A percentile compares a stretch with the other conserved stretches of the same genome.
phyloP scores from a whole-genome alignment of 2,797 vertebrate genomes.

The Silurus lanzhouensis region DNA sequence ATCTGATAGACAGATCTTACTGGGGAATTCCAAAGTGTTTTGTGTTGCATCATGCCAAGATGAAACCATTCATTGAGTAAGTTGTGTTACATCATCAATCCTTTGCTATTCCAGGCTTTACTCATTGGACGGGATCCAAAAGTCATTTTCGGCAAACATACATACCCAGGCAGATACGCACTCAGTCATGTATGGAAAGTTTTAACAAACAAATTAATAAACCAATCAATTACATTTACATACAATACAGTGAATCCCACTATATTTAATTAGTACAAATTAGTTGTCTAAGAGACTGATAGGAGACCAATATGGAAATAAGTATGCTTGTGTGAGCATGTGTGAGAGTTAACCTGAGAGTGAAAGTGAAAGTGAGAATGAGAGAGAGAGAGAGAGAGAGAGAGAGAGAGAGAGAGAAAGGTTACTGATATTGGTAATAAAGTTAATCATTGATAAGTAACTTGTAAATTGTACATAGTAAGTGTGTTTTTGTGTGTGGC shows the following conservation, averaged over 20 bases:
- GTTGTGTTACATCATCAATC: conserved; percentile 41
- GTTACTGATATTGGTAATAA: background rate
- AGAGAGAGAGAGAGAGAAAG: background rate
- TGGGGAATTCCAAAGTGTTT: conserved; percentile 31
- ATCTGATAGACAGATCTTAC: background rate
- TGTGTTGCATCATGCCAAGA: conserved; percentile 47
- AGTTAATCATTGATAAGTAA: conserved; percentile 22
- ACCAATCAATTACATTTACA: background rate
- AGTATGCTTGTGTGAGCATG: background rate
- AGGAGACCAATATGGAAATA: background rate
- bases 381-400: background rate
- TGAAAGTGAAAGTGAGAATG: background rate
- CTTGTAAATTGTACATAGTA: background rate
- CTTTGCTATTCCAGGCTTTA: background rate
- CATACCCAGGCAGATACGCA: conserved; percentile 8
- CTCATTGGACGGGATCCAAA: conserved; percentile 20
- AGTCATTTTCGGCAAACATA: background rate
- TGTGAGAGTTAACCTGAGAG: background rate
- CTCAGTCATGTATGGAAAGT: background rate
- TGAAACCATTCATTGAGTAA: conserved; percentile 49
- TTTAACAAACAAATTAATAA: background rate
- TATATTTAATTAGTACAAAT: background rate
- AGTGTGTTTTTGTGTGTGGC: background rate
- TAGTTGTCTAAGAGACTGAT: background rate
- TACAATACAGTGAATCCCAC: background rate